Percentiles rank a stretch among this genome's conserved stretches.
These are phyloP conservation scores for Tricholauxania praeusta DNA, from an alignment of 2,888 invertebrate species.

Conservation along the genomic window DNA sequence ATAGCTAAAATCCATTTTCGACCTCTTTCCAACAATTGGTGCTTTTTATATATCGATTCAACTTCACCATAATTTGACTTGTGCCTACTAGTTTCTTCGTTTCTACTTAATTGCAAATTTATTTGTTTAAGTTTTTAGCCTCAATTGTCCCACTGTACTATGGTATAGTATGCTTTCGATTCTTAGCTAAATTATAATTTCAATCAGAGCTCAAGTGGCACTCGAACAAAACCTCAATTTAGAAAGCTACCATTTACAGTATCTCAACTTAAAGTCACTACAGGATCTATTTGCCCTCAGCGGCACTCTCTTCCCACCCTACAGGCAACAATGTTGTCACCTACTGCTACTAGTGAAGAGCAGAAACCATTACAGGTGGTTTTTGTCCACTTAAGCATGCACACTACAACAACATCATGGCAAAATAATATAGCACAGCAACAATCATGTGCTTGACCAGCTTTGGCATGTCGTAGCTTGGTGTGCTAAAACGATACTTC, in stretches of 20 bases:
- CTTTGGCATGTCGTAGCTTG: too few species aligned
- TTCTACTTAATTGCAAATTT: not conserved
- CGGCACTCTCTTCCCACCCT: too few species aligned
- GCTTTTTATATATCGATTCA: too few species aligned
- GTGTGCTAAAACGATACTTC: not conserved
- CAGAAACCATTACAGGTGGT: constrained; percentile 22
- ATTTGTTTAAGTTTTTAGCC: too few species aligned
- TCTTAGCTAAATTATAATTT: constrained; percentile 32
- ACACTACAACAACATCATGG: constrained; percentile 12
- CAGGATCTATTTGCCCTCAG: too few species aligned
- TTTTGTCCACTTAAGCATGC: constrained; percentile 30
- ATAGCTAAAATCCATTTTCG: too few species aligned
- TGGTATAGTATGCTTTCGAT: not conserved
- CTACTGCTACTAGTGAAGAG: too few species aligned
- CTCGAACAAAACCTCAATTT: not conserved
- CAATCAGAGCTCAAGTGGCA: constrained; percentile 18
- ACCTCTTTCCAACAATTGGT: too few species aligned
- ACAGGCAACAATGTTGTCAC: too few species aligned
- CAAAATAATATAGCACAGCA: constrained; percentile 6
- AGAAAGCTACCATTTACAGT: too few species aligned
- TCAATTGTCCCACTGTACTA: too few species aligned
- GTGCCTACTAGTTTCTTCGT: not conserved
- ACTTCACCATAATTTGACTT: not conserved
- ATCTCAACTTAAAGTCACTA: too few species aligned
- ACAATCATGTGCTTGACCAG: constrained; percentile 15